Evolutionary conservation across 2,888 invertebrate genomes (phyloP), one percentile per base, ranked within the genome.

Genomic region (Eupithecia tripunctaria): DNA sequence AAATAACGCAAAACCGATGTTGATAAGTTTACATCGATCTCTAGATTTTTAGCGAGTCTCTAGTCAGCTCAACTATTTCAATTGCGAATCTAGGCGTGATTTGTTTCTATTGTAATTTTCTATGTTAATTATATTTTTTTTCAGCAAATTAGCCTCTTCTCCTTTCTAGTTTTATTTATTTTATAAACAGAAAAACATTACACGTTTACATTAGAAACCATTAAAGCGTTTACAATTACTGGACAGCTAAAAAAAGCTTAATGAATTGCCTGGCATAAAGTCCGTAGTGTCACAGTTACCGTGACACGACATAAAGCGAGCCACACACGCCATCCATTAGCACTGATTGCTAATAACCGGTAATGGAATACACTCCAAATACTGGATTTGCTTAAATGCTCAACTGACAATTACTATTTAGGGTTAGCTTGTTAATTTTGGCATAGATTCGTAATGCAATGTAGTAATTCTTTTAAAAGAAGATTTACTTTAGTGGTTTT

Each of bases 331-430:
- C 76, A 79, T 82, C 88, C 88, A 90, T 89, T 89, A 87, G 80
- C 82, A 80, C 78, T 87, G 88, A 90, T 90, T 88, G 86, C 79
- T 85, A 86, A 89, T 89, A 86, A 85, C 78, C 73, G 79, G 79
- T 87, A 89, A 88, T 88, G 87, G 86, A 84, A 75, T 73, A 74
- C 75, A 68, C 72, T 72, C 68, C 66, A 62, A 71, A 74, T 66
- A 68, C 71, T 68, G 43, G 36, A 60, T 51, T 60, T 59, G 68
- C 59, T 67, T 74, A 56, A 72, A 66, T 38, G 41, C 47, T 62
- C 15, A 47, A 73, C 68, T 70, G 70, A 38, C 65, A 67, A 27
- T 60, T 63, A 67, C 71, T 51, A 15, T 51, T 64, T 36, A 64
- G 12, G 63, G 32, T 14, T 41, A 36, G 14, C 21, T 38, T 64